Percentiles rank a stretch among this genome's conserved stretches.
These are phyloP conservation scores for Amphipoea lucens DNA, from an alignment of 2,888 invertebrate genomes.

Conservation along the genomic window DNA sequence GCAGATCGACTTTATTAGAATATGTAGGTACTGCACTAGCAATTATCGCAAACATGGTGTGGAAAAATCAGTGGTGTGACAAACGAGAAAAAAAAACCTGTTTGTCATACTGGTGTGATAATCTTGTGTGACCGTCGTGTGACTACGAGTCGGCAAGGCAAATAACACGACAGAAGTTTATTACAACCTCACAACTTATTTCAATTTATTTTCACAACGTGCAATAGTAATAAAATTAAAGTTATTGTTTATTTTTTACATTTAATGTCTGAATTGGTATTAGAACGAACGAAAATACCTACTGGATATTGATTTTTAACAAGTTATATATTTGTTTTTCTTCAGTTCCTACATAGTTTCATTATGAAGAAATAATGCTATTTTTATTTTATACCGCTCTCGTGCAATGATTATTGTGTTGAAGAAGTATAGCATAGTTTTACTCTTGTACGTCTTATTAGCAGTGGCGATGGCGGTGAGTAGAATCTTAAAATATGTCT, in stretches of 20 bases:
- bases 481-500: not conserved
- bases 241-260: not conserved
- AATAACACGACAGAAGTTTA: conserved; percentile 1
- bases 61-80: too few species aligned
- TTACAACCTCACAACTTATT: not conserved
- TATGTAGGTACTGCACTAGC: too few species aligned
- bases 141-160: too few species aligned
- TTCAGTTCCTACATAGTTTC: not conserved
- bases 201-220: conserved; percentile 43
- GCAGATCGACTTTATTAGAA: too few species aligned
- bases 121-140: too few species aligned
- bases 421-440: conserved; percentile 28
- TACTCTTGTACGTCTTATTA: conserved; percentile 36
- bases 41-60: too few species aligned
- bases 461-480: conserved; percentile 64
- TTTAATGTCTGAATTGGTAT: conserved; percentile 28
- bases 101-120: too few species aligned
- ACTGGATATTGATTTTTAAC: conserved; percentile 5
- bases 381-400: conserved; percentile 19
- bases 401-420: conserved; percentile 51
- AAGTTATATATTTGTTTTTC: not conserved
- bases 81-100: too few species aligned
- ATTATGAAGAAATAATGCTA: conserved; percentile 49
- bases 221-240: conserved; percentile 43
- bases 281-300: not conserved